Evolutionary conservation across 2,888 invertebrate genomes (phyloP), one percentile per base, ranked within the genome.

Genomic region (Ophonus ardosiacus): DNA sequence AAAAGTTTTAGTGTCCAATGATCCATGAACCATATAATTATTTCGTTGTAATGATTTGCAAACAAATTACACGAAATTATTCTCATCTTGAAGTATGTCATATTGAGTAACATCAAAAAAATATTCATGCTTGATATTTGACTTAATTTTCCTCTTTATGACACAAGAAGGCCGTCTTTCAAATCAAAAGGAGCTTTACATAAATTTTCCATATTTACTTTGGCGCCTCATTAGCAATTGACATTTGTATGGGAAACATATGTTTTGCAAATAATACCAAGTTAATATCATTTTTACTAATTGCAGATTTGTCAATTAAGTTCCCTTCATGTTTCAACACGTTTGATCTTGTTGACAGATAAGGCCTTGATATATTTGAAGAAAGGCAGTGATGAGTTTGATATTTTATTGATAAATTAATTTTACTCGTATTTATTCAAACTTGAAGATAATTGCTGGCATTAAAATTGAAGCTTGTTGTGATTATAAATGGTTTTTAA

Each of bases 81-180:
- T 68, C n/a, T 68, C 24, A 68, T 68, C 21, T 63, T 21, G 18
- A 63, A 63, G 24, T 63, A 24, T 63, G 63, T 63, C 31, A 68
- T 38, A n/a, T 68, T 68, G 38, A 38, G 68, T 7, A 68, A 68
- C 38, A 31, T n/a, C 68, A 40, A 68, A 38, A 68, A 68, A 68
- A 68, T 65, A 68, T 59, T 17, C 1, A 63, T 13, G 24, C 15
- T 68, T 68, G 24, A 38, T 38, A 68, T 68, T 68, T 68, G 38
- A 68, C 38, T 68, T 68, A 21, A 31, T 68, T 68, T 24, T 63
- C 31, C 31, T 63, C 68, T 38, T 68, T 68, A 0, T 68, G 68
- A 38, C 38, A 68, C 7, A 68, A 68, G 31, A 68, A 68, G 68
- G 68, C 15, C 68, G 15, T 24, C n/a, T 38, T 7, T 2, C 15